A percentile compares a stretch with the other conserved stretches of the same genome.
Conservation (phyloP, 2,113 vertebrate species). For the Apaloderma vittatum region DNA sequence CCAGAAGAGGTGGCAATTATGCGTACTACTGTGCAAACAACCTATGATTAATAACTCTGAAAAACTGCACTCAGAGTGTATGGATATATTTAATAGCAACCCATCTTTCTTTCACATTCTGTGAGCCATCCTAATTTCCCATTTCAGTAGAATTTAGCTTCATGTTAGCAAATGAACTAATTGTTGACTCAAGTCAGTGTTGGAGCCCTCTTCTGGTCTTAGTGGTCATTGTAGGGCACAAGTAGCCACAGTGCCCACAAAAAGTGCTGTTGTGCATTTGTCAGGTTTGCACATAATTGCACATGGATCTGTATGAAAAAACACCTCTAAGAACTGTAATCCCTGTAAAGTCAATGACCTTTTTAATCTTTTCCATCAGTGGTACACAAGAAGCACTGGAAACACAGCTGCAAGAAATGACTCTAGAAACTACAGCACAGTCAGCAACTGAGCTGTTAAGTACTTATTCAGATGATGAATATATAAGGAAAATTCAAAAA, state of each 20-base stretch:
- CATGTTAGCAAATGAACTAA: background rate
- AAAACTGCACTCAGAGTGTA: background rate
- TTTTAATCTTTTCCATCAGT: slow-evolving; percentile 36
- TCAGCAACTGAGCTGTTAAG: slow-evolving; percentile 66
- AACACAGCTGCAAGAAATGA: background rate
- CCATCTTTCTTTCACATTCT: background rate
- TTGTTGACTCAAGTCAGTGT: background rate
- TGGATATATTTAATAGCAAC: background rate
- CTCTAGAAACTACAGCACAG: background rate
- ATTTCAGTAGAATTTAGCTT: background rate
- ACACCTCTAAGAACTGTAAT: background rate
- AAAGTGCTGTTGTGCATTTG: background rate
- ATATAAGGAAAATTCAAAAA: slow-evolving; percentile 88
- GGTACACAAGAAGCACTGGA: background rate
- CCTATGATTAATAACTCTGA: background rate
- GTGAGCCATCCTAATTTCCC: background rate
- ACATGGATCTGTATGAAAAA: background rate
- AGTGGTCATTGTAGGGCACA: background rate
- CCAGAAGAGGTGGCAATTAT: background rate
- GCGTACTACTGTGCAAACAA: background rate
- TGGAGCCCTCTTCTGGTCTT: background rate
- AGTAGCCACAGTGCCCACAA: background rate
- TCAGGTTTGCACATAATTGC: background rate
- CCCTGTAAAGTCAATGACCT: background rate
- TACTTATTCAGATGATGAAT: slow-evolving; percentile 84